Conservation (phyloP, 2,888 invertebrate species). For the Sinelater perroti region DNA sequence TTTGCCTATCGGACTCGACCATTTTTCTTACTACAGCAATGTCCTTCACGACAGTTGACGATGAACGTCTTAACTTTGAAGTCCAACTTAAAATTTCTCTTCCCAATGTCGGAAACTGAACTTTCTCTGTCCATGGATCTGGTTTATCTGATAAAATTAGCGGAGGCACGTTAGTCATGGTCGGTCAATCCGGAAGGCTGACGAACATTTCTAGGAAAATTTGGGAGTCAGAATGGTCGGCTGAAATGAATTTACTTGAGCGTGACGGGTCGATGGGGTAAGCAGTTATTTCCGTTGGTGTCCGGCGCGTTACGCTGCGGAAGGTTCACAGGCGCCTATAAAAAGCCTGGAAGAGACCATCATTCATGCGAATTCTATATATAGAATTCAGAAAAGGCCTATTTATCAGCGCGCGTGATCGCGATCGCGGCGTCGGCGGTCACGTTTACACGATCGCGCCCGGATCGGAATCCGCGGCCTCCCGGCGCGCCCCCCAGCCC, state of each 20-base stretch:
- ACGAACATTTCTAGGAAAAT: too few species aligned
- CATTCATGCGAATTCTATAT: constrained; percentile 26
- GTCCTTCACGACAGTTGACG: too few species aligned
- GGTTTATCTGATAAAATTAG: too few species aligned
- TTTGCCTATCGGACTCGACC: too few species aligned
- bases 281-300: constrained; percentile 28
- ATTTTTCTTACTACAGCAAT: too few species aligned
- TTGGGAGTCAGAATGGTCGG: constrained; percentile 9
- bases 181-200: too few species aligned
- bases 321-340: constrained; percentile 13
- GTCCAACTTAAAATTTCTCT: too few species aligned
- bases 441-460: constrained; percentile 17
- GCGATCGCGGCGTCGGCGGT: constrained; percentile 12
- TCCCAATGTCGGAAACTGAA: too few species aligned
- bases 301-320: constrained; percentile 13
- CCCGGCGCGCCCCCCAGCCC: too few species aligned
- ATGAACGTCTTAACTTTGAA: too few species aligned
- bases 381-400: constrained; percentile 21
- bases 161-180: too few species aligned
- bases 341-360: constrained; percentile 10
- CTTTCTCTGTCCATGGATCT: too few species aligned
- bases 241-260: constrained; percentile 24
- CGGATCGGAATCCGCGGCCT: constrained; percentile 3
- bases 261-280: constrained; percentile 25
- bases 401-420: constrained; percentile 21